phyloP scores from a whole-genome alignment of 2,888 invertebrate genomes.

The Dasysyrphus tricinctus region DNA sequence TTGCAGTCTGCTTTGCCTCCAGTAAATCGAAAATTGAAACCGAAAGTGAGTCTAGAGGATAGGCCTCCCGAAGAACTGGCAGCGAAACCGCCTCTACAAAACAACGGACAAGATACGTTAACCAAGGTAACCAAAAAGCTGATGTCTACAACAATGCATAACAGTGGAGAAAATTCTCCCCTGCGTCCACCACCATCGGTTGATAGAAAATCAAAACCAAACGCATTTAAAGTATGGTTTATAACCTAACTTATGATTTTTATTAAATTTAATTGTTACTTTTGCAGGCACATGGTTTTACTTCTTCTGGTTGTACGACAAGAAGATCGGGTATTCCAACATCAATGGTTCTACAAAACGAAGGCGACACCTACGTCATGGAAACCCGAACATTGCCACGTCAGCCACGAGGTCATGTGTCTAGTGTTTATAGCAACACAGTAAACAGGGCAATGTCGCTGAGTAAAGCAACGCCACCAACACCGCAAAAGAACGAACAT shows the following conservation, averaged over 20 bases:
- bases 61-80: conserved; percentile 80
- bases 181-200: conserved; percentile 85
- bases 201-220: conserved; percentile 87
- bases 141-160: conserved; percentile 52
- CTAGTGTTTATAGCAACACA: conserved; percentile 63
- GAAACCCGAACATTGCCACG: conserved; percentile 82
- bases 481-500: conserved; percentile 79
- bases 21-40: conserved; percentile 92
- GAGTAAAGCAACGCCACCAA: conserved; percentile 67
- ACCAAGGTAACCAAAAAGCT: conserved; percentile 58
- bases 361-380: conserved; percentile 78
- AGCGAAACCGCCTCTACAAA: conserved; percentile 80
- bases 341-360: conserved; percentile 80
- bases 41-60: conserved; percentile 83
- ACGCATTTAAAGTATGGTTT: conserved; percentile 83
- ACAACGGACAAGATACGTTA: conserved; percentile 77
- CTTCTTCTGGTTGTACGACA: conserved; percentile 69
- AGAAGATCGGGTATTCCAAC: conserved; percentile 80
- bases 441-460: conserved; percentile 54
- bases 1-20: conserved; percentile 85
- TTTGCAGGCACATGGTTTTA: conserved; percentile 32
- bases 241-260: not conserved
- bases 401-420: conserved; percentile 77
- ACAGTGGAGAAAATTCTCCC: conserved; percentile 70
- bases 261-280: not conserved